Base-by-base conservation (phyloP, 2,888 invertebrate genomes). In the Eupithecia inturbata region DNA sequence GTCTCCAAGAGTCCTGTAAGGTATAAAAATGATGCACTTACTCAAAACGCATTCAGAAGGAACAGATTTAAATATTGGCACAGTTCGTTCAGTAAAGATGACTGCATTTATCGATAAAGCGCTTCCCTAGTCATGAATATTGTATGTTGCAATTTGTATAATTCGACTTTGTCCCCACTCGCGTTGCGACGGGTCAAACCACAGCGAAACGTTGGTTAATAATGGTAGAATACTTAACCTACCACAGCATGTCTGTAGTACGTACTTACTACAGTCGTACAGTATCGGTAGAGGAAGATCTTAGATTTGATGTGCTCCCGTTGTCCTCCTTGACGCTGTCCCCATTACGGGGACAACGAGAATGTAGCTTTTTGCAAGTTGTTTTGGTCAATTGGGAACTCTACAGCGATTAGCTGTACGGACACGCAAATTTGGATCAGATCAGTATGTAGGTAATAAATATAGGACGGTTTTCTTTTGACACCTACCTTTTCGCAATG, bases 81-180 rank as follows among this genome's bases (percentile, higher is more conserved):
- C n/a, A n/a, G n/a, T 12, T 49, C 3, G 10, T 26, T 26, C 57
- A 57, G 26, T 57, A 57, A 57, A 57, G 26, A 3, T 10, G 1
- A 22, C 22, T 57, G 26, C 22, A 14, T 66, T 33, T 70, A 57
- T 70, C 49, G 73, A 63, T 62, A 67, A n/a, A 67, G 75, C 77
- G 70, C 90, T 73, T 85, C 92, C 85, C 91, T 90, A 89, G n/a
- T 84, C 73, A 92, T 94, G 93, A 93, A 94, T 94, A 94, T 93
- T 94, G 91, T 91, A 94, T 93, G 91, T 89, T 89, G 92, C 93
- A 94, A 94, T 94, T 94, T 94, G 92, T 93, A 88, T 94, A 94
- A 94, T 94, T 94, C 92, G 93, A 93, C 94, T 92, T 92, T 85
- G 85, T 64, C 85, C 85, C 89, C 84, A 91, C 91, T 91, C 84